phyloP scores from a whole-genome alignment of 1,140 invertebrate genomes.

The Drosophila willistoni region DNA sequence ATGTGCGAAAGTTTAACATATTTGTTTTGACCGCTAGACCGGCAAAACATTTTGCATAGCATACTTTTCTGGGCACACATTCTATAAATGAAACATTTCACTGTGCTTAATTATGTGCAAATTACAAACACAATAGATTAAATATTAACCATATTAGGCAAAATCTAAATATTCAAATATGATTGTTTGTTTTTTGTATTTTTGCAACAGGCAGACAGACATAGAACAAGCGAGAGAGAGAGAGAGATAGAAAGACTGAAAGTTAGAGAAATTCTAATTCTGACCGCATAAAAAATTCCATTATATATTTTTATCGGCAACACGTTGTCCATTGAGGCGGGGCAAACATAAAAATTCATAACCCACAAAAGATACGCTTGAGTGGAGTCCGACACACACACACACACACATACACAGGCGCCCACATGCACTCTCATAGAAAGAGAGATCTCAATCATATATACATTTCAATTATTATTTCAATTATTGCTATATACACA shows the following conservation, averaged over 20 bases:
- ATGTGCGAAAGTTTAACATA: conserved; percentile 46
- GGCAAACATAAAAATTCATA: conserved; percentile 70
- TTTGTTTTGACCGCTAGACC: background rate
- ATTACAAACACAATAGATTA: conserved; percentile 67
- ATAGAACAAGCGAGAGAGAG: background rate
- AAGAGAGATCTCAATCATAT: conserved; percentile 25
- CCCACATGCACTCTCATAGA: background rate
- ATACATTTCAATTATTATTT: conserved; percentile 76
- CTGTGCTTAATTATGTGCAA: conserved; percentile 67
- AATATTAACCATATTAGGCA: conserved; percentile 57
- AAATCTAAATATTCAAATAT: conserved; percentile 21
- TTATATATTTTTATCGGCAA: conserved; percentile 42
- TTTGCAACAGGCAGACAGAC: background rate
- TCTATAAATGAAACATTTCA: conserved; percentile 48
- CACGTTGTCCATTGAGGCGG: conserved; percentile 15
- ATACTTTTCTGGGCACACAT: conserved; percentile 48
- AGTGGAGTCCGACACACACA: conserved; percentile 22
- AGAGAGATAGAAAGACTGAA: background rate
- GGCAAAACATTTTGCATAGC: conserved; percentile 11
- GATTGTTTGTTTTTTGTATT: conserved; percentile 16
- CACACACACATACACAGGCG: conserved; percentile 1
- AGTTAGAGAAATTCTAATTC: background rate
- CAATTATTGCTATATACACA: conserved; percentile 58
- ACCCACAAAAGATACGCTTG: conserved; percentile 54
- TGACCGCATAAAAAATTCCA: conserved; percentile 56